Evolutionary conservation across 2,888 invertebrate species (phyloP).

Genomic region (Euzetes globulus): DNA sequence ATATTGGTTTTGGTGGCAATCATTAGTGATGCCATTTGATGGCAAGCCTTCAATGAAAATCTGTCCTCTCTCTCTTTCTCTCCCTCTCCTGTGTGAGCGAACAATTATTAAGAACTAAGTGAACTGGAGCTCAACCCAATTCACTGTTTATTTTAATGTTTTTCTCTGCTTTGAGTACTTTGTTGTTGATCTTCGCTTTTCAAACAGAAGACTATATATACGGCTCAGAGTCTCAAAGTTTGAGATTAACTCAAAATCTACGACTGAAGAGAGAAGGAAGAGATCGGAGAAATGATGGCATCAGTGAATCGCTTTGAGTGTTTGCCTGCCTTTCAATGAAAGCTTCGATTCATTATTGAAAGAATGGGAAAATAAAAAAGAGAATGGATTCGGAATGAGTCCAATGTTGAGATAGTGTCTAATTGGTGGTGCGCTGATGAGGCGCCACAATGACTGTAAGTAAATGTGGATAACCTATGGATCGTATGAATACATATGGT

Average conservation of each 20-base stretch:
- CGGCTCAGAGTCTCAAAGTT: neutral
- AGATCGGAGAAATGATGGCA: neutral
- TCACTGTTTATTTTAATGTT: neutral
- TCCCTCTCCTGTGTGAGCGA: neutral
- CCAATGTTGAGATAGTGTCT: conserved; percentile 1
- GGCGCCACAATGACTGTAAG: neutral
- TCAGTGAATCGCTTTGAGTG: no score
- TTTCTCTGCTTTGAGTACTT: neutral
- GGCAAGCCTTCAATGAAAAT: neutral
- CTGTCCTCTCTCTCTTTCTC: neutral
- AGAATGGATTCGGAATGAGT: neutral
- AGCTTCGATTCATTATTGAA: conserved; percentile 3
- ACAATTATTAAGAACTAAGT: neutral
- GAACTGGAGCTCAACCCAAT: neutral
- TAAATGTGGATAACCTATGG: neutral
- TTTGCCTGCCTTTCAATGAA: neutral
- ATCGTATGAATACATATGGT: neutral
- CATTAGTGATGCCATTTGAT: neutral
- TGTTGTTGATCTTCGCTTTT: neutral
- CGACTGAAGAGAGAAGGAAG: neutral
- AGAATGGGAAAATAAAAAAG: neutral
- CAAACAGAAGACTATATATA: neutral
- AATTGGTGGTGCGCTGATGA: conserved; percentile 3
- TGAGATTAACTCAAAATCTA: neutral
- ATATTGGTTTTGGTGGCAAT: no score